A percentile compares a stretch with the other conserved stretches of the same genome.
Conservation (phyloP, 2,797 vertebrate genomes). For the Pseudocheirus occidentalis region DNA sequence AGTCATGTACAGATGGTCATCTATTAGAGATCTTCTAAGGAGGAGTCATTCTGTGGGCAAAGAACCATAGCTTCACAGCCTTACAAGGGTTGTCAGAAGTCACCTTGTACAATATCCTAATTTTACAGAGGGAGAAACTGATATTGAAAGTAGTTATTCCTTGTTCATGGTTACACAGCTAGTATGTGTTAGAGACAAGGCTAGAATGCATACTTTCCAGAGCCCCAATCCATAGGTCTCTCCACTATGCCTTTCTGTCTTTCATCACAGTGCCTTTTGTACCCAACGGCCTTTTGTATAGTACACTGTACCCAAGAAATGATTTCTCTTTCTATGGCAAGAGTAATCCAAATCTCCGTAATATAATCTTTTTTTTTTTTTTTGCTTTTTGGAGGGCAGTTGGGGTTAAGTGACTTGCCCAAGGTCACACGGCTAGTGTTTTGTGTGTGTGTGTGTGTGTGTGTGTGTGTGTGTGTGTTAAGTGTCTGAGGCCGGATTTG, state of each 20-base stretch:
- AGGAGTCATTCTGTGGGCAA: background rate
- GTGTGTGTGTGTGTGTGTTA: too few species aligned
- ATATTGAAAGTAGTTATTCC: background rate
- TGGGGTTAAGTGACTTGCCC: too few species aligned
- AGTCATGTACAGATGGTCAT: background rate
- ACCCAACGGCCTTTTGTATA: background rate
- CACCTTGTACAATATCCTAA: background rate
- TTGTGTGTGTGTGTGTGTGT: too few species aligned
- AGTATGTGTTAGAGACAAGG: background rate
- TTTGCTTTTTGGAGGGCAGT: too few species aligned
- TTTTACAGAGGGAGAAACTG: background rate
- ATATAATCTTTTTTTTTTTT: conserved; percentile 29
- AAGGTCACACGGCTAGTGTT: too few species aligned
- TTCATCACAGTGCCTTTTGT: background rate
- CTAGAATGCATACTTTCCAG: background rate
- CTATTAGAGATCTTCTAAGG: background rate
- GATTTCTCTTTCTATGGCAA: conserved; percentile 35
- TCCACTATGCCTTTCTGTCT: background rate
- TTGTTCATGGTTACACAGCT: background rate
- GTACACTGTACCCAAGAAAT: background rate
- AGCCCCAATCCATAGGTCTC: background rate
- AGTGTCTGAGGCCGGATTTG: too few species aligned
- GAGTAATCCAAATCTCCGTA: background rate
- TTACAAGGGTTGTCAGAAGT: background rate
- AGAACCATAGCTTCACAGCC: background rate